phyloP scores from a whole-genome alignment of 2,888 invertebrate species.

The Quadroppia sp. region DNA sequence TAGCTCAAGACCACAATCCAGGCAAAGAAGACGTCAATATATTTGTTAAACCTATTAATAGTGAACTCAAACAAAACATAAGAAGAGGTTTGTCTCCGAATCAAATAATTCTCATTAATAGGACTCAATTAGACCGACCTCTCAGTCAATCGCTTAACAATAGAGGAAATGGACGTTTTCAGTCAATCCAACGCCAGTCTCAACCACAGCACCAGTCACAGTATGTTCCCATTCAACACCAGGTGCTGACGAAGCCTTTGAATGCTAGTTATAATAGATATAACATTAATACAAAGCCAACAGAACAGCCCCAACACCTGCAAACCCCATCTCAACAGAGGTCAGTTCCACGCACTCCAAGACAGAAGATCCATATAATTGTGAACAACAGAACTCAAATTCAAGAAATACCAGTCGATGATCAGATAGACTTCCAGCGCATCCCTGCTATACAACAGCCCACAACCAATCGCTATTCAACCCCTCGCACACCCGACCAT shows the following conservation, averaged over 20 bases:
- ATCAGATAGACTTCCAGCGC: constrained; percentile 24
- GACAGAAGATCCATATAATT: constrained; percentile 21
- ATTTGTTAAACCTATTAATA: constrained; percentile 43
- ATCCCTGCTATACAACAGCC: constrained; percentile 15
- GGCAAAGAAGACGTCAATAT: constrained; percentile 33
- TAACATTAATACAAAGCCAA: not conserved
- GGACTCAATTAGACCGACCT: not conserved
- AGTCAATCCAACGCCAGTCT: not conserved
- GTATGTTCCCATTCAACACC: not conserved
- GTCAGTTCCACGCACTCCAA: not conserved
- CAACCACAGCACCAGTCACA: not conserved
- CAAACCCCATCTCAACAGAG: not conserved
- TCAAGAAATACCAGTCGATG: constrained; percentile 18
- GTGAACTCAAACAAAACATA: not conserved
- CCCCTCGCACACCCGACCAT: not conserved
- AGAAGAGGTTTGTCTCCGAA: constrained; percentile 3
- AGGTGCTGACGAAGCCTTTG: not conserved
- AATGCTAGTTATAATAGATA: not conserved
- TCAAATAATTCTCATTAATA: not conserved
- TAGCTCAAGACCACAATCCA: constrained; percentile 10
- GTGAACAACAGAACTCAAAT: constrained; percentile 21
- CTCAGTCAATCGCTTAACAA: constrained; percentile 19
- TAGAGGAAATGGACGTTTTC: not conserved
- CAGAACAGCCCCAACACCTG: not conserved
- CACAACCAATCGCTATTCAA: not conserved